Conservation (phyloP, 2,888 invertebrate species). For the Scrobipalpa costella region DNA sequence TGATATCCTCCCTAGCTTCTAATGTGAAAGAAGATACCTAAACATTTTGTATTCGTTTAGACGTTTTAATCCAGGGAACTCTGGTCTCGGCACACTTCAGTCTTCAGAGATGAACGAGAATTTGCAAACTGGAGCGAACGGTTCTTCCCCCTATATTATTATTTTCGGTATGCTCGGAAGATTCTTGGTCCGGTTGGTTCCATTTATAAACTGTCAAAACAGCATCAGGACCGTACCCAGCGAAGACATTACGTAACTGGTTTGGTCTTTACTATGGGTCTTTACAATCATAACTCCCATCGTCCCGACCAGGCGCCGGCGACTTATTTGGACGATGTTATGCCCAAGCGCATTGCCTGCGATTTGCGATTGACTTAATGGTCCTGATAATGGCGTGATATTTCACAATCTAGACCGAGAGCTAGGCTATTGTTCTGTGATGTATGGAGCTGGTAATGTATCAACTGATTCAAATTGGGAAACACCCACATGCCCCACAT, state of each 20-base stretch:
- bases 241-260: conserved; percentile 1
- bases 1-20: too few species aligned
- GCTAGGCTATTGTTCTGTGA: conserved; percentile 11
- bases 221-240: background rate
- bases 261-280: too few species aligned
- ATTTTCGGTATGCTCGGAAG: too few species aligned
- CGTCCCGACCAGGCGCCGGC: background rate
- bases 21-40: too few species aligned
- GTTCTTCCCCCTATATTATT: too few species aligned
- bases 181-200: too few species aligned
- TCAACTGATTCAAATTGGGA: background rate
- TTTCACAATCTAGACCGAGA: conserved; percentile 15
- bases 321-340: background rate
- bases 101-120: too few species aligned
- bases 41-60: too few species aligned
- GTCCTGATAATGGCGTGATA: conserved; percentile 7
- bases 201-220: background rate
- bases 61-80: too few species aligned
- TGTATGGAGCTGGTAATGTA: background rate
- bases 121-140: too few species aligned
- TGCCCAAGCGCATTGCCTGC: background rate
- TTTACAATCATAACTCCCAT: conserved; percentile 5
- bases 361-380: conserved; percentile 10
- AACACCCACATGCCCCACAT: background rate
- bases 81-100: too few species aligned